Percentiles rank a stretch among this genome's conserved stretches.
These are phyloP conservation scores for Ectemnius lituratus DNA, from an alignment of 2,888 invertebrate species.

Conservation along the genomic window DNA sequence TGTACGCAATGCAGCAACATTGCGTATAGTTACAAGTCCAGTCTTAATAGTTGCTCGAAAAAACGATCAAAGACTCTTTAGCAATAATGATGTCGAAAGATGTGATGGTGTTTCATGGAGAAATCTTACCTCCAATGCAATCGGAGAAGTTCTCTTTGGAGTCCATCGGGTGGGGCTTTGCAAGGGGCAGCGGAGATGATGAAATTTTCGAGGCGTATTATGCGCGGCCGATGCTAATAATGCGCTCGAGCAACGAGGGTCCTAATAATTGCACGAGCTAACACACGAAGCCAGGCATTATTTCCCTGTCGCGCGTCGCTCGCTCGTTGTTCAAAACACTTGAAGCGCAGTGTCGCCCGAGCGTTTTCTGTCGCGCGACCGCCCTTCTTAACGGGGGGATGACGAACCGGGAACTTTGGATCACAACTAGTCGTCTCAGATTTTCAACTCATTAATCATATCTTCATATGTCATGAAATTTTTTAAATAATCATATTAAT, in stretches of 20 bases:
- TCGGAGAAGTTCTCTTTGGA: constrained; percentile 38
- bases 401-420: no score
- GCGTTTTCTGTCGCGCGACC: constrained; percentile 15
- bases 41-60: no score
- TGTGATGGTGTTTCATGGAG: neutral
- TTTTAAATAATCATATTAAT: no score
- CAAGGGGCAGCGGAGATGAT: neutral
- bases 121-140: constrained; percentile 44
- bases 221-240: constrained; percentile 57
- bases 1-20: no score
- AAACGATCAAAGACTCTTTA: neutral
- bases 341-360: constrained; percentile 41
- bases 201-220: constrained; percentile 28
- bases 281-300: constrained; percentile 50
- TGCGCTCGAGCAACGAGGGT: constrained; percentile 17
- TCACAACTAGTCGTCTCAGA: no score
- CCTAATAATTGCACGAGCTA: constrained; percentile 56
- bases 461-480: no score
- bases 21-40: no score
- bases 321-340: constrained; percentile 65
- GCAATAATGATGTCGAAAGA: constrained; percentile 9
- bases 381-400: neutral
- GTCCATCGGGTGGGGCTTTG: constrained; percentile 31
- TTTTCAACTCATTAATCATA: no score
- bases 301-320: constrained; percentile 53